These are phyloP conservation scores for Hylaeus anthracinus DNA, from an alignment of 1,140 invertebrate genomes.

Conservation along the genomic window DNA sequence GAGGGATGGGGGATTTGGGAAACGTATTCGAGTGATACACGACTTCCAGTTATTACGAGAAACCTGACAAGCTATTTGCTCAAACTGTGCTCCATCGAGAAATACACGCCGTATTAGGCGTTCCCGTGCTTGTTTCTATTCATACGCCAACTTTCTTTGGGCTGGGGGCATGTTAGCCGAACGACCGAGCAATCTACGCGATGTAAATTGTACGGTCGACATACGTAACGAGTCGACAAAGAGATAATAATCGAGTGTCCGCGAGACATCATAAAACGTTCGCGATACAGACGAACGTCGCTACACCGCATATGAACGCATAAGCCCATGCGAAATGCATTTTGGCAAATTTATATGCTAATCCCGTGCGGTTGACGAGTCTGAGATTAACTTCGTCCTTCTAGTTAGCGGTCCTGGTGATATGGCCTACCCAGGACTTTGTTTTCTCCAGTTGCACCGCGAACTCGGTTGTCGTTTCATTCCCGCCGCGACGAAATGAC, in stretches of 20 bases:
- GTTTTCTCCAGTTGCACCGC: slow-evolving; percentile 23
- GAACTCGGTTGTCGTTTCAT: slow-evolving; percentile 47
- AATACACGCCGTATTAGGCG: background rate
- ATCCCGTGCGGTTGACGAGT: slow-evolving; percentile 55
- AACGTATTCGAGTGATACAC: background rate
- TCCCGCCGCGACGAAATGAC: slow-evolving; percentile 30
- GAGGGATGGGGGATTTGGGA: background rate
- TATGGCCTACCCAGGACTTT: background rate
- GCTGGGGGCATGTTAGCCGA: background rate
- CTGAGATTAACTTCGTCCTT: slow-evolving; percentile 58
- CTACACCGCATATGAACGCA: too few species aligned
- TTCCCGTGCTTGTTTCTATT: slow-evolving; percentile 14
- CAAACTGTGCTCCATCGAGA: background rate
- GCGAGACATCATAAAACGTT: slow-evolving; percentile 37
- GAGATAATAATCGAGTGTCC: slow-evolving; percentile 19
- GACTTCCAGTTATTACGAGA: background rate
- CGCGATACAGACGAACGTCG: slow-evolving; percentile 20
- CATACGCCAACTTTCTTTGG: slow-evolving; percentile 14
- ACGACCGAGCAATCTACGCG: background rate
- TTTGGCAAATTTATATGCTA: slow-evolving; percentile 66
- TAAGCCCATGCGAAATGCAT: slow-evolving; percentile 11
- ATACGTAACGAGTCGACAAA: slow-evolving; percentile 36
- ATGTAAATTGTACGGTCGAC: background rate
- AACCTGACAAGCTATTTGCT: background rate
- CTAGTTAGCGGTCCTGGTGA: slow-evolving; percentile 47